Evolutionary conservation across 2,797 vertebrate genomes (phyloP).

Genomic region (Ctenochaetus hawaiiensis): DNA sequence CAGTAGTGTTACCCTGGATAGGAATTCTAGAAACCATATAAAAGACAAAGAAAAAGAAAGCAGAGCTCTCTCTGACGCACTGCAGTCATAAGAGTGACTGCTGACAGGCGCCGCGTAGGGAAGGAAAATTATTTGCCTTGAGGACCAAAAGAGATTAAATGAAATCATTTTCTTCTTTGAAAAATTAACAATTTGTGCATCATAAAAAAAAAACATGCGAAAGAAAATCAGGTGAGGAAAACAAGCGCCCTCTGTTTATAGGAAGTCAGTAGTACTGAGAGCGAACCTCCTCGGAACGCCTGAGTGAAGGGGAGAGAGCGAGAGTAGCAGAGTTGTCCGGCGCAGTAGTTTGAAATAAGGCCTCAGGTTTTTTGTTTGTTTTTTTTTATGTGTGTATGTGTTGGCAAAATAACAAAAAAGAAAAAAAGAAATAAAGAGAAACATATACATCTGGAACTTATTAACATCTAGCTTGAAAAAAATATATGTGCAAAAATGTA

Average conservation of each 20-base stretch:
- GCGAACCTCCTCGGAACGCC: constrained; percentile 67
- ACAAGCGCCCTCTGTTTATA: constrained; percentile 84
- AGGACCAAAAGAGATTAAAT: constrained; percentile 73
- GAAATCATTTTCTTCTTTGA: constrained; percentile 84
- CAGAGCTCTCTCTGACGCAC: constrained; percentile 67
- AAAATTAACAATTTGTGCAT: constrained; percentile 88
- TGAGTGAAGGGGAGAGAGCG: constrained; percentile 57
- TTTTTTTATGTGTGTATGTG: constrained; percentile 71
- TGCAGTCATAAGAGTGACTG: constrained; percentile 44
- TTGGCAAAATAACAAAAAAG: constrained; percentile 88
- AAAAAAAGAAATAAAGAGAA: constrained; percentile 74
- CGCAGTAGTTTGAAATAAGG: constrained; percentile 94
- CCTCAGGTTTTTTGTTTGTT: constrained; percentile 83
- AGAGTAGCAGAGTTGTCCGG: constrained; percentile 84
- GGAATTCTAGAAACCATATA: constrained; percentile 85
- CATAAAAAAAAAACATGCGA: constrained; percentile 80
- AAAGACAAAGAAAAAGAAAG: constrained; percentile 66
- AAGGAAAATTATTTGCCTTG: constrained; percentile 3
- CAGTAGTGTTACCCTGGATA: constrained; percentile 91
- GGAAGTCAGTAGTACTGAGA: constrained; percentile 97
- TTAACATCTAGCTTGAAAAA: constrained; percentile 83
- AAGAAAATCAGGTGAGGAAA: constrained; percentile 83
- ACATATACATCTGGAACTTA: constrained; percentile 82
- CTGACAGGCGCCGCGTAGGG: background rate
- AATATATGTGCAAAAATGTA: constrained; percentile 88